These are phyloP conservation scores for Sisyra nigra DNA, from an alignment of 2,888 invertebrate genomes.

Conservation along the genomic window DNA sequence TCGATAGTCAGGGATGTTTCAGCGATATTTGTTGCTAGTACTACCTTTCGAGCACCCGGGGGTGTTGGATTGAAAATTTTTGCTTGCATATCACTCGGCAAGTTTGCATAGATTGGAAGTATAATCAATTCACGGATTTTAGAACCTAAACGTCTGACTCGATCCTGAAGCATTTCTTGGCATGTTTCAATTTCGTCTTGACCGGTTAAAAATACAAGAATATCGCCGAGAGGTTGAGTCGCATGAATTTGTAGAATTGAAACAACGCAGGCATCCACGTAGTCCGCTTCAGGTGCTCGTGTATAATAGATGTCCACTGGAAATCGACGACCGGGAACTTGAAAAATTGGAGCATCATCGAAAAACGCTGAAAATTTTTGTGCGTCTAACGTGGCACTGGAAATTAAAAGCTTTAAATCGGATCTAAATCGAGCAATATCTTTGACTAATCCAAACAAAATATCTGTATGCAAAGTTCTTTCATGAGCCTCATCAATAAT, in stretches of 20 bases:
- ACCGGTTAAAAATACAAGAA: slow-evolving; percentile 91
- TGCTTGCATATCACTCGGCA: slow-evolving; percentile 97
- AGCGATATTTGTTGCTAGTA: slow-evolving; percentile 96
- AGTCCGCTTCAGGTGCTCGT: slow-evolving; percentile 98
- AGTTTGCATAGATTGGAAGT: slow-evolving; percentile 92
- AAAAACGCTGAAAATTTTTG: slow-evolving; percentile 97
- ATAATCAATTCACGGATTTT: slow-evolving; percentile 86
- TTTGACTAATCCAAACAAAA: slow-evolving; percentile 92
- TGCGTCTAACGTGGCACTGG: slow-evolving; percentile 95
- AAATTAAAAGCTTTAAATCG: slow-evolving; percentile 90
- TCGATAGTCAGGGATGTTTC: slow-evolving; percentile 98
- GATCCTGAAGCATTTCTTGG: slow-evolving; percentile 76
- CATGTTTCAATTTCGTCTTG: slow-evolving; percentile 86
- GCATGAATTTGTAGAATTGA: slow-evolving; percentile 96
- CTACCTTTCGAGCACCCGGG: slow-evolving; percentile 88
- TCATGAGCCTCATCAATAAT: slow-evolving; percentile 99
- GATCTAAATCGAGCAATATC: slow-evolving; percentile 87
- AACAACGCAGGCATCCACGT: slow-evolving; percentile 95
- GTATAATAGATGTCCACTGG: slow-evolving; percentile 99
- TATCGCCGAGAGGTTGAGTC: slow-evolving; percentile 90
- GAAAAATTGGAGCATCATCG: slow-evolving; percentile 94
- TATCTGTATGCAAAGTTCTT: slow-evolving; percentile 93
- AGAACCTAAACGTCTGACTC: slow-evolving; percentile 80
- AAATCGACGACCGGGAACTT: slow-evolving; percentile 93
- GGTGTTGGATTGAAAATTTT: slow-evolving; percentile 98